A percentile compares a stretch with the other conserved stretches of the same genome.
Evolutionary conservation across 2,113 vertebrate species (phyloP).

Genomic region (Diphyllodes magnificus): DNA sequence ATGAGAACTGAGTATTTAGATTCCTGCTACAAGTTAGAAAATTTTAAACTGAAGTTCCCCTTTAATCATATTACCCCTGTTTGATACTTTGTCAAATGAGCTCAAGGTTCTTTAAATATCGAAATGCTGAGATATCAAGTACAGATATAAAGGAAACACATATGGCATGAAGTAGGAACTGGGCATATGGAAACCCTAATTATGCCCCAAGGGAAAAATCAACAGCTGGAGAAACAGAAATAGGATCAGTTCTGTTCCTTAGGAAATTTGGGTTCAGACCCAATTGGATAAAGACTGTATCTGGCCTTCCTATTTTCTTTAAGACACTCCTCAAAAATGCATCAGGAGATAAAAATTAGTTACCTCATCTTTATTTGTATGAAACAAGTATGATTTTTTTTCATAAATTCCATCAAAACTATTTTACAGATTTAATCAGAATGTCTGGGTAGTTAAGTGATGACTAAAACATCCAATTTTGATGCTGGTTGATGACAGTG

Average conservation of each 20-base stretch:
- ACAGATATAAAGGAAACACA: conserved; percentile 22
- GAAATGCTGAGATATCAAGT: background rate
- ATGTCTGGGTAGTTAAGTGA: background rate
- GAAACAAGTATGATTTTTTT: background rate
- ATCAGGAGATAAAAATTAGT: background rate
- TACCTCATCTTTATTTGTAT: background rate
- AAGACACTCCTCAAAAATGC: background rate
- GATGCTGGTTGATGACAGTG: background rate
- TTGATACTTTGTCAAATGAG: background rate
- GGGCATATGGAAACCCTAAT: conserved; percentile 39
- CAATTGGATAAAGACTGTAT: background rate
- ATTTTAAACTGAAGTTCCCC: background rate
- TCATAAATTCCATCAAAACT: background rate
- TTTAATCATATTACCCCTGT: background rate
- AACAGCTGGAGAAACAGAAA: conserved; percentile 41
- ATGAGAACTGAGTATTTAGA: background rate
- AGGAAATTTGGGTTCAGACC: background rate
- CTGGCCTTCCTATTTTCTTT: background rate
- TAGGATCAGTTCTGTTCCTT: background rate
- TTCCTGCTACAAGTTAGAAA: background rate
- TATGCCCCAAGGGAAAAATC: conserved; percentile 23
- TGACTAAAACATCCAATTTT: background rate
- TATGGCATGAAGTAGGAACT: background rate
- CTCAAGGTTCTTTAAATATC: conserved; percentile 34
- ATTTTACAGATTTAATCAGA: background rate